Evolutionary conservation across 2,113 vertebrate genomes (phyloP), one percentile per base, ranked within the genome.

Genomic region (Varanus komodoensis): DNA sequence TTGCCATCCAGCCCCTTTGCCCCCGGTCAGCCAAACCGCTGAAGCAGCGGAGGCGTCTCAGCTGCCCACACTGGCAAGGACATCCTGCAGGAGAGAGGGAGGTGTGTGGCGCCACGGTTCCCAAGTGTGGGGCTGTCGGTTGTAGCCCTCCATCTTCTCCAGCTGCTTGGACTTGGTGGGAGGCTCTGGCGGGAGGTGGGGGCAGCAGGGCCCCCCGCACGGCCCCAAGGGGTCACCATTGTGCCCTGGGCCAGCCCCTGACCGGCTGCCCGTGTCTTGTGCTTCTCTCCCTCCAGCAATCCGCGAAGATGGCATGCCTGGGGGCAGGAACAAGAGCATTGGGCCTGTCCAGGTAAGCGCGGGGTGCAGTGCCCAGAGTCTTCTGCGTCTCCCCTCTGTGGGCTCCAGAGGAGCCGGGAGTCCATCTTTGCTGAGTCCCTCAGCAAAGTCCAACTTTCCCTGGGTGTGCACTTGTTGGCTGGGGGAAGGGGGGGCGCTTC

Each of bases 221-320:
- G 38, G 38, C 29, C 27, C 27, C 0, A 2, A 32, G 5, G 50
- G 15, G 34, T 50, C 8, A 14, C 32, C 6, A 6, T 48, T 7
- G 11, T 27, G 1, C 21, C 34, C 27, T 0, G 27, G 2, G 1
- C 1, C 14, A 4, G 17, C 34, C 93, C 68, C 93, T 97, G 77
- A 96, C 92, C 15, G 3, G 25, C 23, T 6, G 38, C 27, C 38
- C 54, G 54, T 89, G 81, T 89, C 9, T 96, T 54, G 91, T 81
- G 32, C 15, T 5, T 75, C 25, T 21, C n/a, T 1, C 71, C 92
- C 84, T 96, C 21, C 93, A 99, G 99, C 99, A 95, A 99, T 99
- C 97, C 98, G 99, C 95, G 99, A 99, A 96, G 99, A 99, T 95
- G 99, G 99, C 91, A 99, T 99, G 99, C 99, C 99, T 2, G 99